phyloP scores from a whole-genome alignment of 2,888 invertebrate genomes.

The Chelonus formosanus region DNA sequence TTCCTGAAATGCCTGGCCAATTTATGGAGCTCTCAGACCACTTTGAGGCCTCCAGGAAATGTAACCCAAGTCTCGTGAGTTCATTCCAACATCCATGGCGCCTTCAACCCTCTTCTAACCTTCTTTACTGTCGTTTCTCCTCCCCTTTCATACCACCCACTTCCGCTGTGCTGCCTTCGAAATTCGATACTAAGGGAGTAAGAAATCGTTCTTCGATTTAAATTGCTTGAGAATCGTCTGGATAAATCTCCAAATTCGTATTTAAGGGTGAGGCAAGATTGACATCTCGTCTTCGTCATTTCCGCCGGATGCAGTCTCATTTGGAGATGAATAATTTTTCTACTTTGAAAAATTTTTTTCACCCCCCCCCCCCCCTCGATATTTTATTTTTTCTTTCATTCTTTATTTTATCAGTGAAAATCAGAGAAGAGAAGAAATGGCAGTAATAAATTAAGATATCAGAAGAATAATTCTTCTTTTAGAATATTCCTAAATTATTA shows the following conservation, averaged over 20 bases:
- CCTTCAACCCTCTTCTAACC: constrained; percentile 7
- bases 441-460: too few species aligned
- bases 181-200: constrained; percentile 34
- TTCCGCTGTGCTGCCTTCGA: constrained; percentile 26
- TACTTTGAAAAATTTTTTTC: background rate
- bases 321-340: too few species aligned
- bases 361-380: too few species aligned
- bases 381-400: too few species aligned
- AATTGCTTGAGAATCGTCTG: constrained; percentile 9
- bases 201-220: constrained; percentile 24
- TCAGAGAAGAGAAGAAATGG: too few species aligned
- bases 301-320: background rate
- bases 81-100: constrained; percentile 16
- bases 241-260: background rate
- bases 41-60: constrained; percentile 27
- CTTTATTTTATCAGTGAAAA: too few species aligned
- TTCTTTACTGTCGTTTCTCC: constrained; percentile 9
- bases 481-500: too few species aligned
- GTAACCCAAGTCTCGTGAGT: constrained; percentile 25
- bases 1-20: constrained; percentile 15
- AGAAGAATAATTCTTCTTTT: too few species aligned
- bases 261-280: background rate
- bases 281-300: constrained; percentile 11
- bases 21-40: constrained; percentile 23
- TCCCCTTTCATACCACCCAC: constrained; percentile 24